These are phyloP conservation scores for Meriones unguiculatus DNA, from an alignment of 2,113 vertebrate species.

Conservation along the genomic window DNA sequence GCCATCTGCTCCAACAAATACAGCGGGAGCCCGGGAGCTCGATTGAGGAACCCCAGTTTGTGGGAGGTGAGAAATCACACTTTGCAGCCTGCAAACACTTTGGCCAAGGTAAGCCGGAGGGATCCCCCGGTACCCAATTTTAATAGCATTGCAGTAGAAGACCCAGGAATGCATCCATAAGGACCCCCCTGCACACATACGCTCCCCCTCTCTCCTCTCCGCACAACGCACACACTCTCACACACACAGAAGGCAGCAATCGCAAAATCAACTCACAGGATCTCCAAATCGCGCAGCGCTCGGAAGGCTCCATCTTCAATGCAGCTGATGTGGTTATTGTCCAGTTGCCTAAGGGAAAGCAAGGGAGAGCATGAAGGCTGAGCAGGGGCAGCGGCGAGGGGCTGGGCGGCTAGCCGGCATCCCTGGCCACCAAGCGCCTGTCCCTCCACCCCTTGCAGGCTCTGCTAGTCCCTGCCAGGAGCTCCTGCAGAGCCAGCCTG, in stretches of 20 bases:
- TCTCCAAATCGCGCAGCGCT: slow-evolving; percentile 99
- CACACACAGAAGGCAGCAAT: slow-evolving; percentile 75
- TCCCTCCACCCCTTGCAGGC: slow-evolving; percentile 89
- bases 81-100: slow-evolving; percentile 79
- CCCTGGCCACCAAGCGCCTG: slow-evolving; percentile 82
- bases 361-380: slow-evolving; percentile 92
- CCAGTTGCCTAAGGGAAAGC: slow-evolving; percentile 97
- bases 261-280: slow-evolving; percentile 95
- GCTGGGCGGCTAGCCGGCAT: slow-evolving; percentile 78
- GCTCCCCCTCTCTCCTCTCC: slow-evolving; percentile 55
- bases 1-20: slow-evolving; percentile 77
- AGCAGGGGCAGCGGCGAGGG: slow-evolving; percentile 78
- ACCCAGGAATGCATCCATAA: slow-evolving; percentile 71
- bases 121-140: slow-evolving; percentile 44
- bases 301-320: slow-evolving; percentile 99
- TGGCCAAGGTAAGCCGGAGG: slow-evolving; percentile 60
- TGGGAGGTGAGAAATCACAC: slow-evolving; percentile 71
- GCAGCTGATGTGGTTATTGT: slow-evolving; percentile 99
- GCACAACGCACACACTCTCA: slow-evolving; percentile 63
- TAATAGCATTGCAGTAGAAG: slow-evolving; percentile 81
- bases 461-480: slow-evolving; percentile 85
- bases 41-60: slow-evolving; percentile 73
- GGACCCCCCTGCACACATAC: slow-evolving; percentile 77
- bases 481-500: slow-evolving; percentile 91
- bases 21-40: slow-evolving; percentile 44